These are phyloP conservation scores for Pionites leucogaster DNA, from an alignment of 2,113 vertebrate genomes.

Conservation along the genomic window DNA sequence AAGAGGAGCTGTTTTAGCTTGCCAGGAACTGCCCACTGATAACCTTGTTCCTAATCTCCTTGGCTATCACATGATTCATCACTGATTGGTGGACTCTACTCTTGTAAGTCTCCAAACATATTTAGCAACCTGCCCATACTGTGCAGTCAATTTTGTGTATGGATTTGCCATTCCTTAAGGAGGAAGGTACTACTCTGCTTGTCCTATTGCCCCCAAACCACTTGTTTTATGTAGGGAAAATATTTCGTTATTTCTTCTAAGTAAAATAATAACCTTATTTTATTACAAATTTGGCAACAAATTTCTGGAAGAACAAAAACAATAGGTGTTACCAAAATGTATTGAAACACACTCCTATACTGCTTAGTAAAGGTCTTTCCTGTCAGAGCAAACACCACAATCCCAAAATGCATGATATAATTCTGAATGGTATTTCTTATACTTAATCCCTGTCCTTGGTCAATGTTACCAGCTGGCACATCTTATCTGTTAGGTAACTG, in stretches of 20 bases:
- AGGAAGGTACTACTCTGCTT: neutral
- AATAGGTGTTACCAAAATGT: neutral
- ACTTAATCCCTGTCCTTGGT: neutral
- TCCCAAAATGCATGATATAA: rapidly evolving
- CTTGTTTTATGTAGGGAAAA: neutral
- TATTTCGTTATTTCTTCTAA: neutral
- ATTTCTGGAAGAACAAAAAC: neutral
- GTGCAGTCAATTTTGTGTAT: neutral
- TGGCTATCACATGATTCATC: neutral
- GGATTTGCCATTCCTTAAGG: neutral
- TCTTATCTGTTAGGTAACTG: neutral
- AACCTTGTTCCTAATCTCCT: neutral
- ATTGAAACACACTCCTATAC: rapidly evolving
- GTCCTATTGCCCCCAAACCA: rapidly evolving
- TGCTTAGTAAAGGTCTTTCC: neutral
- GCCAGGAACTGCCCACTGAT: neutral
- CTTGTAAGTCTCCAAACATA: neutral
- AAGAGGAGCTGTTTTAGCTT: neutral
- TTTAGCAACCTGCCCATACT: neutral
- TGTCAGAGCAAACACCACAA: neutral
- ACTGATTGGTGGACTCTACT: neutral
- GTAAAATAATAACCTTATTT: neutral
- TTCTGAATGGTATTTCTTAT: neutral
- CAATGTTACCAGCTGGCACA: neutral
- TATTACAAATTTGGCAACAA: neutral